Percentiles rank a stretch among this genome's conserved stretches.
phyloP scores from a whole-genome alignment of 1,140 invertebrate genomes.

The Prorops nasuta region DNA sequence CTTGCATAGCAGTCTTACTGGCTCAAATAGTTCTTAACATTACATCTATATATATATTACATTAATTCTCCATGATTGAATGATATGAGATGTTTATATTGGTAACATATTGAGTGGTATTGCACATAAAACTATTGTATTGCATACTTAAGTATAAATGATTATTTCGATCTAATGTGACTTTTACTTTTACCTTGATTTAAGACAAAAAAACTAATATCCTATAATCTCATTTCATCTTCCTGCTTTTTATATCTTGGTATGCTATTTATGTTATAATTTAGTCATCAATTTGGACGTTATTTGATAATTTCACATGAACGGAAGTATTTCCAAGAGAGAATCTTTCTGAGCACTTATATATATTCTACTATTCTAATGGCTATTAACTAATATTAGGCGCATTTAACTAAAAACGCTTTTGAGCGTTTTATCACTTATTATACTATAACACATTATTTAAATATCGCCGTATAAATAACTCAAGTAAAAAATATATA shows the following conservation, averaged over 20 bases:
- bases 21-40: constrained; percentile 13
- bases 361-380: too few species aligned
- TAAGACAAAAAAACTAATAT: constrained; percentile 4
- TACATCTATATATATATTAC: constrained; percentile 19
- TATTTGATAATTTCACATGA: background rate
- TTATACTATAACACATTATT: constrained; percentile 18
- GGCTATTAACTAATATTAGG: too few species aligned
- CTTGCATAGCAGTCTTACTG: constrained; percentile 13
- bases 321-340: background rate
- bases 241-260: background rate
- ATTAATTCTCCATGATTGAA: constrained; percentile 24
- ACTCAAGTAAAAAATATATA: constrained; percentile 33
- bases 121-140: constrained; percentile 42
- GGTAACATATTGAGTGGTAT: constrained; percentile 47
- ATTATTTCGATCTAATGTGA: constrained; percentile 29
- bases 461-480: constrained; percentile 27
- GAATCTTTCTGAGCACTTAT: constrained; percentile 4
- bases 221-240: constrained; percentile 6
- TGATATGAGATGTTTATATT: constrained; percentile 43
- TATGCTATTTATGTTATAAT: background rate
- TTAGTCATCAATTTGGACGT: background rate
- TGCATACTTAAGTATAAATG: constrained; percentile 28
- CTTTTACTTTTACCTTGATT: constrained; percentile 22
- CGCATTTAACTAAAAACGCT: too few species aligned
- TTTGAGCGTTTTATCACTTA: constrained; percentile 19